These are phyloP conservation scores for Sprattus sprattus DNA, from an alignment of 2,113 vertebrate species.

Conservation along the genomic window DNA sequence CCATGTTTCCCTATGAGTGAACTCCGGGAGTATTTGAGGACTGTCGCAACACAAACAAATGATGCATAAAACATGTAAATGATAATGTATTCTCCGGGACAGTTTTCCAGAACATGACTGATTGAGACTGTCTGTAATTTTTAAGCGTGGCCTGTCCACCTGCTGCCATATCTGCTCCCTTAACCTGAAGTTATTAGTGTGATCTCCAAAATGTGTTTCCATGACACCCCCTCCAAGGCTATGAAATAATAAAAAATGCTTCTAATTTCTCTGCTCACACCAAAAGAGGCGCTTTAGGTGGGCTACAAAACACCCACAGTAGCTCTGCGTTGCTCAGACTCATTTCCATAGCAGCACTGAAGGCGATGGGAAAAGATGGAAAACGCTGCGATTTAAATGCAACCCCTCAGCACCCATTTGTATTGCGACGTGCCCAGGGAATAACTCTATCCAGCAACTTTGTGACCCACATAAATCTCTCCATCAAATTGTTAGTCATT, in stretches of 20 bases:
- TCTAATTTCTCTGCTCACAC: neutral
- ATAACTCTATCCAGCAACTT: slow-evolving; percentile 39
- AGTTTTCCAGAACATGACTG: neutral
- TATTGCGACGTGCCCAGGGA: slow-evolving; percentile 9
- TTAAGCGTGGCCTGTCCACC: neutral
- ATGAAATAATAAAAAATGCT: neutral
- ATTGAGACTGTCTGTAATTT: neutral
- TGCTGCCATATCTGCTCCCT: neutral
- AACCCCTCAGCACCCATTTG: neutral
- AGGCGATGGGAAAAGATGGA: neutral
- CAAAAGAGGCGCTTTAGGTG: neutral
- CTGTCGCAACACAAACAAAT: neutral
- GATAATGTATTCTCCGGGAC: neutral
- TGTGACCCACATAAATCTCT: slow-evolving; percentile 46
- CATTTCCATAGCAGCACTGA: neutral
- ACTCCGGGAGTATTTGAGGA: neutral
- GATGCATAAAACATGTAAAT: neutral
- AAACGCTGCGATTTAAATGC: neutral
- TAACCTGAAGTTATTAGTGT: neutral
- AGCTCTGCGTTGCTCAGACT: neutral
- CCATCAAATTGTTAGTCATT: slow-evolving; percentile 17
- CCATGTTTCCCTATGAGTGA: neutral
- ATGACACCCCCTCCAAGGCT: neutral
- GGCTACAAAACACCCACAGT: neutral
- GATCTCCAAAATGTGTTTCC: neutral